Evolutionary conservation across 2,113 vertebrate genomes (phyloP).

Genomic region (Solea solea): DNA sequence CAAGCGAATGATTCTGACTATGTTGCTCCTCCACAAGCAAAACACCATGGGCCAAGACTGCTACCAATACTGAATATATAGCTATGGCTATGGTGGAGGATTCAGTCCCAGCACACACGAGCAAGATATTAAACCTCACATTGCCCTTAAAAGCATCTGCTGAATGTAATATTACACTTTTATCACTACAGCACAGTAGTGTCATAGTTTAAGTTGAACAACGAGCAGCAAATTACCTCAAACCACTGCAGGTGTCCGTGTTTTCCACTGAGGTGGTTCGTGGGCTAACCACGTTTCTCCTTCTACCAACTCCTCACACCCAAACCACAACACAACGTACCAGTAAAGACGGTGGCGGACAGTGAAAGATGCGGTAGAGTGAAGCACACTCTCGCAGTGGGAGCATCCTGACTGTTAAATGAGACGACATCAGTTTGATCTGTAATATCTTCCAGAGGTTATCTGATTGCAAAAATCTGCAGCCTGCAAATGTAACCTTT

Average conservation of each 20-base stretch:
- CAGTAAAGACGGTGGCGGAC: background rate
- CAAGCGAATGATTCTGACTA: too few species aligned
- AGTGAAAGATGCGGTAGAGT: background rate
- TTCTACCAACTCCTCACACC: background rate
- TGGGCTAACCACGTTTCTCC: background rate
- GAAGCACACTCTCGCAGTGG: background rate
- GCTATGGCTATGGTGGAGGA: background rate
- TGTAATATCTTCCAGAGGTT: slow-evolving; percentile 40
- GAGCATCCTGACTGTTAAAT: slow-evolving; percentile 4
- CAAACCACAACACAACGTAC: slow-evolving; percentile 8
- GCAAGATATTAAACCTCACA: too few species aligned
- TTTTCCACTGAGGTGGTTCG: background rate
- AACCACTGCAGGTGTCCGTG: background rate
- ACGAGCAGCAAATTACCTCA: slow-evolving; percentile 20
- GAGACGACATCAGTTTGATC: slow-evolving; percentile 16
- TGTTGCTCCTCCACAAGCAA: too few species aligned
- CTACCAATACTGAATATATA: too few species aligned
- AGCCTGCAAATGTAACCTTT: slow-evolving; percentile 8
- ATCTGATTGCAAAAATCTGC: slow-evolving; percentile 24
- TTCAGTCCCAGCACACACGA: background rate
- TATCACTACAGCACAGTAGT: slow-evolving; percentile 1
- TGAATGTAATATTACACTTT: background rate
- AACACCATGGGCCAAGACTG: too few species aligned
- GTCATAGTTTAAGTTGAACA: slow-evolving; percentile 14
- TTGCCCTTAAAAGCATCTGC: too few species aligned